Conservation (phyloP, 1,140 invertebrate genomes). For the Zaprionus gabonicus region DNA sequence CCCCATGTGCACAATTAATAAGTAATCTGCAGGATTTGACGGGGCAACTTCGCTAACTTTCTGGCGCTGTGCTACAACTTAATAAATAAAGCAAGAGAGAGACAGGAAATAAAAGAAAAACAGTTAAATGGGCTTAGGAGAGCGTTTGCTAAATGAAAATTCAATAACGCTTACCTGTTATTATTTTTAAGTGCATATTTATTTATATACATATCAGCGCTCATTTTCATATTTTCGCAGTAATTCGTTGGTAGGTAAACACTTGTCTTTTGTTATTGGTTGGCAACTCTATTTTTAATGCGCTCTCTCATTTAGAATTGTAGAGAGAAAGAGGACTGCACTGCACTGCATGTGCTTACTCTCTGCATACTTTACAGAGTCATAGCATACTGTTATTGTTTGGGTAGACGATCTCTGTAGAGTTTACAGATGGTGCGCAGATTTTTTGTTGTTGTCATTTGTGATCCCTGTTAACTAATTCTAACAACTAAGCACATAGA, state of each 20-base stretch:
- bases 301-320: not conserved
- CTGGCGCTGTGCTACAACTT: conserved; percentile 1
- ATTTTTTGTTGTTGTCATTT: not conserved
- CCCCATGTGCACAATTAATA: conserved; percentile 39
- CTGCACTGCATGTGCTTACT: not conserved
- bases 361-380: too few species aligned
- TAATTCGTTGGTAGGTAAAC: not conserved
- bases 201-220: too few species aligned
- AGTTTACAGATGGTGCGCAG: not conserved
- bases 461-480: not conserved
- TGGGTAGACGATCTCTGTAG: not conserved
- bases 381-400: too few species aligned
- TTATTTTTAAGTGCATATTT: not conserved
- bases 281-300: not conserved
- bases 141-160: not conserved
- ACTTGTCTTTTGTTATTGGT: not conserved
- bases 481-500: too few species aligned
- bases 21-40: conserved; percentile 36
- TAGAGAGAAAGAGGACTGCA: not conserved
- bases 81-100: too few species aligned
- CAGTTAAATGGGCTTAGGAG: not conserved
- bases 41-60: conserved; percentile 8
- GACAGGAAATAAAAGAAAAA: not conserved
- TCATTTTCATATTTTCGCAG: not conserved
- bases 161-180: not conserved